Percentiles rank a stretch among this genome's conserved stretches.
phyloP scores from a whole-genome alignment of 2,113 vertebrate species.

The sheep (Ovis aries) region ARS-UI_Ramb_v3.0 NC_056060.1:49599501-49600000 shows the following conservation, averaged over 20 bases:
- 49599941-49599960: neutral
- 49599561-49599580: neutral
- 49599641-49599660: neutral
- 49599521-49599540: neutral
- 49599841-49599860: neutral
- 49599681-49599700: neutral
- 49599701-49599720: neutral
- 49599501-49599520: neutral
- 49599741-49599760: neutral
- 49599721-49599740: neutral
- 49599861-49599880: neutral
- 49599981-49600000: neutral
- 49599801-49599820: neutral
- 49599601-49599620: neutral
- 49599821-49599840: neutral
- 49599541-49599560: neutral
- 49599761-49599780: neutral
- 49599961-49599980: neutral
- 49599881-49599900: neutral
- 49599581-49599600: neutral
- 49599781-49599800: neutral
- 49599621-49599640: neutral
- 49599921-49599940: neutral
- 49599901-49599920: neutral
- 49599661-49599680: neutral